Conservation (phyloP, 2,797 vertebrate species). For the Ptychadena robeensis region DNA sequence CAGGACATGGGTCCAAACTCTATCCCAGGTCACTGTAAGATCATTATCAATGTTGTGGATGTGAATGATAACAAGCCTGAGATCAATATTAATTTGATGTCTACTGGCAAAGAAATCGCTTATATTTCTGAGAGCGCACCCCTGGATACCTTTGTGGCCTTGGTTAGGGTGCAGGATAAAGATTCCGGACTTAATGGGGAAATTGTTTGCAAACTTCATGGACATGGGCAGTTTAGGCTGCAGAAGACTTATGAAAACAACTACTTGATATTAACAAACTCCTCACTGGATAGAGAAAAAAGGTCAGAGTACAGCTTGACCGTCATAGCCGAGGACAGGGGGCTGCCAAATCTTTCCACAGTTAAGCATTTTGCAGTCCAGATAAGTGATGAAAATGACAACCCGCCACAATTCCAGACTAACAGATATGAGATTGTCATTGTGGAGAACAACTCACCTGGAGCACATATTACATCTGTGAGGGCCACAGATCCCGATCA, state of each 20-base stretch:
- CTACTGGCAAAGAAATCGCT: conserved; percentile 89
- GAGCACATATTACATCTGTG: conserved; percentile 90
- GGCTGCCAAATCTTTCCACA: conserved; percentile 89
- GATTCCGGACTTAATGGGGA: conserved; percentile 92
- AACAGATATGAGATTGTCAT: conserved; percentile 91
- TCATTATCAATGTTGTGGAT: conserved; percentile 92
- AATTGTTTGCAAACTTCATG: conserved; percentile 88
- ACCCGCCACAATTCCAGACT: conserved; percentile 92
- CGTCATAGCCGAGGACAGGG: conserved; percentile 92
- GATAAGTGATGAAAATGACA: conserved; percentile 94
- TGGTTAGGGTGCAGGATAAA: conserved; percentile 90
- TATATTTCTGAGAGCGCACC: conserved; percentile 92
- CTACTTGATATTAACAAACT: conserved; percentile 95
- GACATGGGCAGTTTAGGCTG: conserved; percentile 93
- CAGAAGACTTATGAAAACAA: conserved; percentile 96
- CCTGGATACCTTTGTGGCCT: conserved; percentile 90
- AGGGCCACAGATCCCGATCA: conserved; percentile 92
- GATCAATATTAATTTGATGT: conserved; percentile 95
- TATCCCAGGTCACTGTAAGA: conserved; percentile 95
- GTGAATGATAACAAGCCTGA: conserved; percentile 97
- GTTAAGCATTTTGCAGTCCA: conserved; percentile 96
- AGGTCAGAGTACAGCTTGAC: conserved; percentile 95
- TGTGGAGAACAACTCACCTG: conserved; percentile 94
- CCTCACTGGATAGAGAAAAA: conserved; percentile 91
- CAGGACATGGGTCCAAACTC: conserved; percentile 96